phyloP scores from a whole-genome alignment of 1,140 invertebrate genomes.

The Drosophila azteca region DNA sequence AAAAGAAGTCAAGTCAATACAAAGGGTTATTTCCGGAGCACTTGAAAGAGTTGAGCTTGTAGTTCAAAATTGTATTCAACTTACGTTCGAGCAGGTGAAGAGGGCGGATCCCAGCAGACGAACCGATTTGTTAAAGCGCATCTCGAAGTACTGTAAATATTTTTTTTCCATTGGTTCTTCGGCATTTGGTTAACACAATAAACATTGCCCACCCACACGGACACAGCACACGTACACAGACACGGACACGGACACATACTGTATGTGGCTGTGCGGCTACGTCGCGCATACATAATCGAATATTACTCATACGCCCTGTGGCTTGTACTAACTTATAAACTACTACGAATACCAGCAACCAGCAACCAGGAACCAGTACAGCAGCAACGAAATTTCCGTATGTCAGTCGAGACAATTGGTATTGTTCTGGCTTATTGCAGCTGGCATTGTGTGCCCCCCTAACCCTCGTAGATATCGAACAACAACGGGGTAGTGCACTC shows the following conservation, averaged over 20 bases:
- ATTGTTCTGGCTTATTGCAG: slow-evolving; percentile 39
- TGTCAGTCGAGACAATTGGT: slow-evolving; percentile 50
- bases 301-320: slow-evolving; percentile 68
- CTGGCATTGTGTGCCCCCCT: slow-evolving; percentile 40
- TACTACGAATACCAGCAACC: slow-evolving; percentile 35
- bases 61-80: slow-evolving; percentile 52
- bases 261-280: slow-evolving; percentile 29
- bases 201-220: slow-evolving; percentile 24
- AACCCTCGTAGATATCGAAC: slow-evolving; percentile 1
- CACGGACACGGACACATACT: slow-evolving; percentile 1
- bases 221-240: neutral
- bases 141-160: slow-evolving; percentile 90
- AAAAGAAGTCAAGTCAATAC: neutral
- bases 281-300: slow-evolving; percentile 63
- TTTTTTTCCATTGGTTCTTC: slow-evolving; percentile 39
- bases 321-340: slow-evolving; percentile 39
- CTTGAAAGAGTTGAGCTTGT: neutral
- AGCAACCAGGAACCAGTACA: no score
- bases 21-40: neutral
- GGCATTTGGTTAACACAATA: slow-evolving; percentile 50
- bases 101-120: slow-evolving; percentile 89
- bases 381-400: slow-evolving; percentile 15
- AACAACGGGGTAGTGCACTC: neutral
- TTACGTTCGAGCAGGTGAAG: slow-evolving; percentile 89
- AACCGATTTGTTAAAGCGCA: slow-evolving; percentile 89